Evolutionary conservation across 2,888 invertebrate genomes (phyloP), one percentile per base, ranked within the genome.

Genomic region (Allolobophora icterica): DNA sequence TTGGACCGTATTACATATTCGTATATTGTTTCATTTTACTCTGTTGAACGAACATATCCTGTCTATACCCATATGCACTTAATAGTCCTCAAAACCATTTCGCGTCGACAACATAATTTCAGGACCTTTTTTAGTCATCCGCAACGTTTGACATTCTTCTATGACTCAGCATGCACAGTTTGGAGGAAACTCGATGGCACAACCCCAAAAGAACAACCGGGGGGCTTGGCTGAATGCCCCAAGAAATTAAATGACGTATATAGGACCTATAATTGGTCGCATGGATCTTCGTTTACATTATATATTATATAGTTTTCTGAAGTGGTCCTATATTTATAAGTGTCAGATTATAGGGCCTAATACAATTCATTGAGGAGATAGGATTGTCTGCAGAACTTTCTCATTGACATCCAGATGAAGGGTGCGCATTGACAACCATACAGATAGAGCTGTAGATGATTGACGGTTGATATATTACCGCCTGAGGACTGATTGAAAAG

Each of bases 211-310:
- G n/a, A 71, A n/a, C 71, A 71, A n/a, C 8, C 5, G 1, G 52
- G 52, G 71, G n/a, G n/a, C 15, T n/a, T 71, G 71, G 71, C 71
- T n/a, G 71, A 71, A 71, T 71, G 71, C 71, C 71, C 71, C 71
- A 30, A 71, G n/a, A 30, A 71, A n/a, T 71, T 8, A 5, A 71
- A 71, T 71, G 71, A 71, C 30, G 24, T 24, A 11, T 24, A n/a
- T n/a, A n/a, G n/a, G 24, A 24, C 52, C 24, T 2, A 52, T 52
- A 24, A 24, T 52, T 8, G 1, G 42, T 42, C 42, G 1, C 52
- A 3, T 6, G 6, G 52, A 21, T 24, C 24, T 6, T 24, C 52
- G 4, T 19, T 45, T 45, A 19, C 45, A 45, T 13, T 45, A 45
- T 58, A 58, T 30, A 24, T 24, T 30, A 6, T 30, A 30, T 8